Conservation (phyloP, 1,140 invertebrate species). For the Hyles euphorbiae region DNA sequence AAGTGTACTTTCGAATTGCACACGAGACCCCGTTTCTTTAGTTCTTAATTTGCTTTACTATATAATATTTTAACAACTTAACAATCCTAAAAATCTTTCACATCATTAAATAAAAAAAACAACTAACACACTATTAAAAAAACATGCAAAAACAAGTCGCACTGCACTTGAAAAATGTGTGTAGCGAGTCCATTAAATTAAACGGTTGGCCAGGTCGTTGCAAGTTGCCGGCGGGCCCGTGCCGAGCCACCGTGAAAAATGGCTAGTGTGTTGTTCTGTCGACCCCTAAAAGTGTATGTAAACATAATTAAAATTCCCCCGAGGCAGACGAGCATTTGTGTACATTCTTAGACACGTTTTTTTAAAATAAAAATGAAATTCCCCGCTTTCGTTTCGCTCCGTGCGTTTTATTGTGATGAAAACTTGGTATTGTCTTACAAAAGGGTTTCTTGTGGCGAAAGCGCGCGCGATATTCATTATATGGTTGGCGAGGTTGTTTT, state of each 20-base stretch:
- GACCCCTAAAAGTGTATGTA: slow-evolving; percentile 37
- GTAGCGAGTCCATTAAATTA: slow-evolving; percentile 25
- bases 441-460: too few species aligned
- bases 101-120: background rate
- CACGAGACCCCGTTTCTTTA: slow-evolving; percentile 4
- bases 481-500: too few species aligned
- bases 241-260: slow-evolving; percentile 23
- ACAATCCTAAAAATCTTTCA: too few species aligned
- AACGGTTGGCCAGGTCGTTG: slow-evolving; percentile 22
- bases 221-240: slow-evolving; percentile 8
- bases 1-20: background rate
- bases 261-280: slow-evolving; percentile 28
- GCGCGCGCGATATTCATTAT: too few species aligned
- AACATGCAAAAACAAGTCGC: slow-evolving; percentile 4
- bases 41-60: too few species aligned
- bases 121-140: slow-evolving; percentile 3
- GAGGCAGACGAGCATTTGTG: slow-evolving; percentile 4
- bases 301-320: slow-evolving; percentile 48
- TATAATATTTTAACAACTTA: too few species aligned
- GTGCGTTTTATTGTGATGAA: slow-evolving; percentile 4
- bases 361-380: slow-evolving; percentile 6
- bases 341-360: slow-evolving; percentile 3
- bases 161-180: slow-evolving; percentile 29
- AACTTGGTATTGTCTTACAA: background rate
- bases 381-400: background rate